Evolutionary conservation across 2,888 invertebrate genomes (phyloP).

Genomic region (Diogma glabrata): DNA sequence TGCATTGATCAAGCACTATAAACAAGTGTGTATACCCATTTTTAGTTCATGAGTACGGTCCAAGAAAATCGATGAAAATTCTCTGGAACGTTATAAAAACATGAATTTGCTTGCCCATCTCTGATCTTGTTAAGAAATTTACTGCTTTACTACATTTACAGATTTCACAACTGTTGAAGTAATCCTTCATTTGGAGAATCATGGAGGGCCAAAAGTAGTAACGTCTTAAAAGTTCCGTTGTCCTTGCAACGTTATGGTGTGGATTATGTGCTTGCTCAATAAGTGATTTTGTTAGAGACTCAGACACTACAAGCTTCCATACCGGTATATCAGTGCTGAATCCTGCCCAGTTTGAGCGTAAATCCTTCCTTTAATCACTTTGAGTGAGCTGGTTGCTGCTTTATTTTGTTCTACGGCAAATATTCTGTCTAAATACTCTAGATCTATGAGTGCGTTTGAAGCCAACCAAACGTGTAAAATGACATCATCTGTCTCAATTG

Average conservation of each 20-base stretch:
- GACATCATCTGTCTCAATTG: not conserved
- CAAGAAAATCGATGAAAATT: too few species aligned
- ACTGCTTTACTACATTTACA: not conserved
- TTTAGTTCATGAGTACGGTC: too few species aligned
- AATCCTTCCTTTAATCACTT: not conserved
- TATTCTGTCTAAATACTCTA: not conserved
- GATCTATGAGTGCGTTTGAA: not conserved
- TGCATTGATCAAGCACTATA: too few species aligned
- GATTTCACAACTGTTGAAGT: not conserved
- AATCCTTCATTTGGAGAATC: not conserved
- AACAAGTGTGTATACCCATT: too few species aligned
- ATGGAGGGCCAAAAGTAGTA: not conserved
- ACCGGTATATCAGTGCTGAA: not conserved
- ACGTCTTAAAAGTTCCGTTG: not conserved
- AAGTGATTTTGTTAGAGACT: not conserved
- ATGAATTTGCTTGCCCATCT: too few species aligned
- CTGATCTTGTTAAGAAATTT: too few species aligned
- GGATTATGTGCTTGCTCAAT: not conserved
- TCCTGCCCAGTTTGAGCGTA: not conserved
- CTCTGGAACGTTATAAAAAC: too few species aligned
- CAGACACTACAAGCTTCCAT: too few species aligned
- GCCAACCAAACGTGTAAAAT: not conserved
- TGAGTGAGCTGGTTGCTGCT: not conserved
- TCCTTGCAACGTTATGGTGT: not conserved
- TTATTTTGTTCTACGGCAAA: not conserved